Percentiles rank a stretch among this genome's conserved stretches.
Evolutionary conservation across 2,113 vertebrate species (phyloP).

Genomic region (Grus americana): DNA sequence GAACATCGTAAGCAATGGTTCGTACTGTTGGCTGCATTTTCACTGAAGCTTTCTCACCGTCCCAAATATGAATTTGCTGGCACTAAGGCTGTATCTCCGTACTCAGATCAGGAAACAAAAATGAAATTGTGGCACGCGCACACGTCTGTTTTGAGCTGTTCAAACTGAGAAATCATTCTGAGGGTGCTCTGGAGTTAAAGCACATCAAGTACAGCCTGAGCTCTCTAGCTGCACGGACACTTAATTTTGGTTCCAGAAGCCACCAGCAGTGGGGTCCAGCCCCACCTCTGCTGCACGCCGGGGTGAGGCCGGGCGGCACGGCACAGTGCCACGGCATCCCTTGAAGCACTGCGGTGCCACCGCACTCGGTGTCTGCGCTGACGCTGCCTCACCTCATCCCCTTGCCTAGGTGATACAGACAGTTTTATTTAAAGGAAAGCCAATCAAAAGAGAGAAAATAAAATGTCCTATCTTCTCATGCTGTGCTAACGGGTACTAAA

Average conservation of each 20-base stretch:
- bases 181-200: neutral
- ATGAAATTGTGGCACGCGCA: neutral
- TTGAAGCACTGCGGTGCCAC: neutral
- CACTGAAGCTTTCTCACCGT: neutral
- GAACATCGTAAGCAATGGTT: neutral
- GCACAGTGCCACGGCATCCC: neutral
- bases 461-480: neutral
- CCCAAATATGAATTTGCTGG: neutral
- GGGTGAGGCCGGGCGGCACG: neutral
- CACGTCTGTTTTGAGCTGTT: neutral
- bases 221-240: neutral
- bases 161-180: neutral
- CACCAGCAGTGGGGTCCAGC: neutral
- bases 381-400: neutral
- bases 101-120: neutral
- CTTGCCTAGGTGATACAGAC: neutral
- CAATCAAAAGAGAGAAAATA: neutral
- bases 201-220: neutral
- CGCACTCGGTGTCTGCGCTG: neutral
- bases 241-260: neutral
- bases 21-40: neutral
- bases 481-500: slow-evolving; percentile 15
- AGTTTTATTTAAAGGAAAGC: neutral
- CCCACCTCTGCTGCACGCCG: fast-evolving
- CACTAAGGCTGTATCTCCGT: neutral